These are phyloP conservation scores for Pyrocoelia pectoralis DNA, from an alignment of 2,888 invertebrate species.

Conservation along the genomic window DNA sequence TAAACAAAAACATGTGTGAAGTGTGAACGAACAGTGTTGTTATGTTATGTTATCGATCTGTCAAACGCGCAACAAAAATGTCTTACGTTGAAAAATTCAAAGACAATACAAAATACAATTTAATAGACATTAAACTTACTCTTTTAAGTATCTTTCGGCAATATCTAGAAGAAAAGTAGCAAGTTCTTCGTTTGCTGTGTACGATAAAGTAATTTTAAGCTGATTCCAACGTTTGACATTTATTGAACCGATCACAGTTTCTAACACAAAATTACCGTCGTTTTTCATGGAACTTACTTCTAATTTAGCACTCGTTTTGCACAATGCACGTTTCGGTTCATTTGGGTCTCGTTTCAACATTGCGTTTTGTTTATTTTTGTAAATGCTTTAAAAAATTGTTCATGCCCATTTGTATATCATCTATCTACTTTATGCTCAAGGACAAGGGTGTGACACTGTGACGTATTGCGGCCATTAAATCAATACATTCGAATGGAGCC, in stretches of 20 bases:
- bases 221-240: conserved; percentile 68
- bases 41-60: conserved; percentile 59
- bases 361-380: conserved; percentile 39
- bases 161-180: conserved; percentile 70
- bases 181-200: conserved; percentile 70
- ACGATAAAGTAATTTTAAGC: conserved; percentile 61
- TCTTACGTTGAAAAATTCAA: conserved; percentile 31
- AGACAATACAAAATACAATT: conserved; percentile 13
- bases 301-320: conserved; percentile 20
- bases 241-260: conserved; percentile 64
- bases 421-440: conserved; percentile 53
- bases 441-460: conserved; percentile 39
- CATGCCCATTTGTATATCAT: conserved; percentile 49
- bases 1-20: conserved; percentile 49
- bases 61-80: conserved; percentile 49
- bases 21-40: too few species aligned
- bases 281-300: conserved; percentile 34
- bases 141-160: conserved; percentile 64
- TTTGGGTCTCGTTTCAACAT: conserved; percentile 55
- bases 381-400: conserved; percentile 45
- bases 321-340: conserved; percentile 50
- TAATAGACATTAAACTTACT: conserved; percentile 51
- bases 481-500: conserved; percentile 13
- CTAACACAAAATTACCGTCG: conserved; percentile 46
- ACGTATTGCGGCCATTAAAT: conserved; percentile 21